Base-by-base conservation (phyloP, 2,113 vertebrate genomes). In the Toxostoma redivivum region DNA sequence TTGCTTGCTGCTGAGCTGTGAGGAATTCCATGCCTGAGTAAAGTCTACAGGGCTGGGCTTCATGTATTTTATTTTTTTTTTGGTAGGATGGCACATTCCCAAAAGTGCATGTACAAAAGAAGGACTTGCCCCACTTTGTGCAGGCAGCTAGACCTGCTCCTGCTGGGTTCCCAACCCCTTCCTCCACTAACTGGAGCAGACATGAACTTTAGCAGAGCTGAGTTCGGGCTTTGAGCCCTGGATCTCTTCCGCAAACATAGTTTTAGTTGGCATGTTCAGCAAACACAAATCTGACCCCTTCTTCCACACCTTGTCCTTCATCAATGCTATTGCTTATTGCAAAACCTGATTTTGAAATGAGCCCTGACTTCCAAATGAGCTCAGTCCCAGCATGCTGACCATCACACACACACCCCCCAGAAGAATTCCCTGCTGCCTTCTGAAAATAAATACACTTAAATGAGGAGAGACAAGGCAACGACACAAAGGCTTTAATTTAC, bases 341-440 rank as follows among this genome's bases (percentile, higher is more conserved):
- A 7, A 86, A 93, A 62, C 42, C n/a, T 88, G 81, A 53, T 93
- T 93, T 93, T 86, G 71, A 86, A 88, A 96, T 88, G 62, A 42
- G 8, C 20, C 15, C 12, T 37, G 21, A 70, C 42, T 93, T 93
- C 54, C 72, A 71, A 66, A 81, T 38, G 25, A 93, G 66, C 54
- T 85, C 27, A 47, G 42, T 65, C 58, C 42, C 42, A 58, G 58
- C 47, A 30, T 19, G 10, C 38, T 62, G 58, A 38, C 42, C 47
- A 57, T 82, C 70, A 33, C 31, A 47, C 12, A 71, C 16, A n/a
- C 25, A 44, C 25, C 24, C 42, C 24, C 57, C 51, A 85, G 35
- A 31, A 73, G 66, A 73, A 62, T 80, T 91, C 78, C 62, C 58
- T 70, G 21, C 74, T 90, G 53, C 45, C 42, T 85, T 87, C 58